Percentiles rank a stretch among this genome's conserved stretches.
These are phyloP conservation scores for Cyclina sinensis DNA, from an alignment of 1,140 invertebrate species.

Conservation along the genomic window DNA sequence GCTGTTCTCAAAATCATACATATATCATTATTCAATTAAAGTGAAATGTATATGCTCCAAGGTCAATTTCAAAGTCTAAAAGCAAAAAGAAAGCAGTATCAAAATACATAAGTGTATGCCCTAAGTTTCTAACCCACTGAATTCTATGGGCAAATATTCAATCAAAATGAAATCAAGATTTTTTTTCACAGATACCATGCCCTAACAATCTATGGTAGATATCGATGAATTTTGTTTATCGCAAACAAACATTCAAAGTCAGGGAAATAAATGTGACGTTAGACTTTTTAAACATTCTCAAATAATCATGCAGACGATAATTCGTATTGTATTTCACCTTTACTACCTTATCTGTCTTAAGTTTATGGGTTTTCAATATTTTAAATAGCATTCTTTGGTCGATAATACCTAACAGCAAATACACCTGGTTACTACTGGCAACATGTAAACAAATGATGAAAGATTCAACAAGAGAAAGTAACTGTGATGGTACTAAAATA, in stretches of 20 bases:
- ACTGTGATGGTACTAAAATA: neutral
- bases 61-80: no score
- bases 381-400: constrained; percentile 50
- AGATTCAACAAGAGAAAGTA: constrained; percentile 30
- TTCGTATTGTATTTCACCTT: constrained; percentile 53
- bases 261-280: constrained; percentile 5
- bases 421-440: constrained; percentile 21
- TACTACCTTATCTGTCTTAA: constrained; percentile 37
- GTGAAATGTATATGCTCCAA: no score
- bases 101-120: no score
- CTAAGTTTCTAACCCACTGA: no score
- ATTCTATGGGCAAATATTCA: no score
- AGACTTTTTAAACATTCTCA: constrained; percentile 17
- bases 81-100: no score
- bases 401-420: constrained; percentile 43
- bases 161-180: neutral
- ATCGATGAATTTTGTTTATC: constrained; percentile 14
- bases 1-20: no score
- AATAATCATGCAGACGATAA: constrained; percentile 2
- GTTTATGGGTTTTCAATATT: constrained; percentile 65
- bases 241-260: constrained; percentile 17
- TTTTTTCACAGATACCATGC: neutral
- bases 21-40: no score
- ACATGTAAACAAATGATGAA: constrained; percentile 53
- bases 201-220: neutral